Percentiles rank a stretch among this genome's conserved stretches.
phyloP scores from a whole-genome alignment of 2,797 vertebrate species.

The Ctenopoma kingsleyae region DNA sequence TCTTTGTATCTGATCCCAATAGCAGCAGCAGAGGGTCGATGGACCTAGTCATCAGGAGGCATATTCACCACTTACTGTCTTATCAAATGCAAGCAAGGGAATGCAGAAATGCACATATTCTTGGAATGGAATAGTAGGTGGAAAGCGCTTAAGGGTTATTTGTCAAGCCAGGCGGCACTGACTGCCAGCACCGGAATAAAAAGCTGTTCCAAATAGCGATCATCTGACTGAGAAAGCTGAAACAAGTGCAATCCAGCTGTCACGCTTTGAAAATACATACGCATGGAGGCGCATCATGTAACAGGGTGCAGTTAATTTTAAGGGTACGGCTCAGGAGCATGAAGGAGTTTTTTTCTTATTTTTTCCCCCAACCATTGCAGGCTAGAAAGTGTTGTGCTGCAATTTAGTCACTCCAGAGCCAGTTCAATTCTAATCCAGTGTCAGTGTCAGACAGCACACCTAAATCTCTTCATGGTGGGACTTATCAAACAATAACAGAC shows the following conservation, averaged over 20 bases:
- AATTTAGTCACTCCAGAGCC: constrained; percentile 69
- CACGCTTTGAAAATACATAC: constrained; percentile 45
- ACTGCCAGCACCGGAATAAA: constrained; percentile 61
- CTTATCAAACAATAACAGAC: constrained; percentile 84
- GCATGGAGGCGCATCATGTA: constrained; percentile 24
- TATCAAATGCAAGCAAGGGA: constrained; percentile 67
- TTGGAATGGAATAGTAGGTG: constrained; percentile 58
- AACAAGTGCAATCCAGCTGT: constrained; percentile 65
- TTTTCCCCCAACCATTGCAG: constrained; percentile 3
- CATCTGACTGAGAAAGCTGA: constrained; percentile 48
- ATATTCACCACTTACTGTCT: constrained; percentile 68
- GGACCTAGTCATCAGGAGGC: constrained; percentile 49
- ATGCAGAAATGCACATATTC: constrained; percentile 46
- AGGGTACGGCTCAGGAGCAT: constrained; percentile 32
- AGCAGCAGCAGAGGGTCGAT: constrained; percentile 45
- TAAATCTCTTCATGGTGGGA: constrained; percentile 82
- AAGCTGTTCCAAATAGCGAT: constrained; percentile 55
- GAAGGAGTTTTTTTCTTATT: constrained; percentile 7
- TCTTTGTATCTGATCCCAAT: constrained; percentile 75
- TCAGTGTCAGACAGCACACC: constrained; percentile 75
- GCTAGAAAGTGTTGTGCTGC: constrained; percentile 23
- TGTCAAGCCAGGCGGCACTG: constrained; percentile 58
- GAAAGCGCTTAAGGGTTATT: constrained; percentile 72
- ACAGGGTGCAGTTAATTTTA: constrained; percentile 53
- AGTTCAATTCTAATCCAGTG: constrained; percentile 78